Conservation (phyloP, 2,113 vertebrate species). For the Hirundichthys speculiger region DNA sequence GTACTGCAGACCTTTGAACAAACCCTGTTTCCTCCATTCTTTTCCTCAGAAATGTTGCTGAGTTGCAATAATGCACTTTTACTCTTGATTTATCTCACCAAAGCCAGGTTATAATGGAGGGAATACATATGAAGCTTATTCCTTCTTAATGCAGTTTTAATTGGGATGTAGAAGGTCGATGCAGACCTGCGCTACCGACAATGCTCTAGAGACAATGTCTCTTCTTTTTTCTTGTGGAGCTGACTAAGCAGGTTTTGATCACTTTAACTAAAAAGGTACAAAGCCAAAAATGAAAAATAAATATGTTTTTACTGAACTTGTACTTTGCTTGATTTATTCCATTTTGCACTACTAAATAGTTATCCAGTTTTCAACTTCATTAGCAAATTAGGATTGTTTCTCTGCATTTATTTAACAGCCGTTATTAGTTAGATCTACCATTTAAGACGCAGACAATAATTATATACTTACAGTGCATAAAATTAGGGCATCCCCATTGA, state of each 20-base stretch:
- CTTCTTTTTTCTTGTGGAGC: constrained; percentile 23
- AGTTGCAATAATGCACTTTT: constrained; percentile 40
- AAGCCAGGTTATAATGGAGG: constrained; percentile 24
- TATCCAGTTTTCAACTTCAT: not conserved
- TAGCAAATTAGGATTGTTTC: too few species aligned
- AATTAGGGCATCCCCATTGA: too few species aligned
- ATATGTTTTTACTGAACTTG: too few species aligned
- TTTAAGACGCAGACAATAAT: too few species aligned
- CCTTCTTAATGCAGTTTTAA: constrained; percentile 48
- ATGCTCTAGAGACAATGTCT: constrained; percentile 2
- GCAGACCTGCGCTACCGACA: constrained; percentile 2
- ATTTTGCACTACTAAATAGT: not conserved
- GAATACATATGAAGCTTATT: not conserved
- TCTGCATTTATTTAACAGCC: too few species aligned
- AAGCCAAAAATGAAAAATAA: not conserved
- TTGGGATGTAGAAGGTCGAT: constrained; percentile 18
- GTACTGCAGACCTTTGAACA: constrained; percentile 6
- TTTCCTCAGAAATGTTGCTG: constrained; percentile 31
- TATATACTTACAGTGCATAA: too few species aligned
- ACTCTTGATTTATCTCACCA: constrained; percentile 17
- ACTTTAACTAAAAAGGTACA: constrained; percentile 9
- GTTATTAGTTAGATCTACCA: too few species aligned
- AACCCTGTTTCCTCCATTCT: constrained; percentile 3
- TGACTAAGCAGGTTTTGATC: constrained; percentile 38
- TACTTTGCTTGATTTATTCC: not conserved